A percentile compares a stretch with the other conserved stretches of the same genome.
Conservation (phyloP, 92 coral and sea anemone genomes). For the Hydrozoanthus gracilis region DNA sequence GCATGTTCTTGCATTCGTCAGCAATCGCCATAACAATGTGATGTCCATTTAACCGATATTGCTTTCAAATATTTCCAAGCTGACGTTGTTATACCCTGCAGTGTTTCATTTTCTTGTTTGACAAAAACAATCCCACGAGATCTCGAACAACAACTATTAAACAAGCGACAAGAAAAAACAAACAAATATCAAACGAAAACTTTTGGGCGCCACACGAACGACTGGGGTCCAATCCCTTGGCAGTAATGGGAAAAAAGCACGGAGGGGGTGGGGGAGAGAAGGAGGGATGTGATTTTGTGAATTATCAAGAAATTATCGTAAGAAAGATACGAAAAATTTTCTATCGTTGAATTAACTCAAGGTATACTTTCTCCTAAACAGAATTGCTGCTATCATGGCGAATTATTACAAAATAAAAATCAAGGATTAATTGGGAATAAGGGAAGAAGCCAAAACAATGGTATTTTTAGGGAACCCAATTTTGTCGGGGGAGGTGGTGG, state of each 20-base stretch:
- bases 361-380: no score
- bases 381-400: no score
- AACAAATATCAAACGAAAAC: not conserved
- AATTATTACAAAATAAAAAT: no score
- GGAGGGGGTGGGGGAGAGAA: not conserved
- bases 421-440: no score
- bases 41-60: not conserved
- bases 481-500: no score
- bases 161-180: not conserved
- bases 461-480: no score
- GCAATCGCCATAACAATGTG: not conserved
- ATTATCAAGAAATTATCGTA: no score
- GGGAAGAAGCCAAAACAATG: no score
- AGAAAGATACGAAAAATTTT: no score
- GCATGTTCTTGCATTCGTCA: conserved; percentile 26
- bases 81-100: conserved; percentile 26
- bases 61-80: conserved; percentile 3
- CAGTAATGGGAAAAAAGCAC: not conserved
- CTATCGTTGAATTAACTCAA: no score
- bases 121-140: not conserved
- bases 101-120: not conserved
- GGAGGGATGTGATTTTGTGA: no score
- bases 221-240: conserved; percentile 26
- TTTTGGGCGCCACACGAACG: conserved; percentile 28
- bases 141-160: no score